Conservation (phyloP, 2,113 vertebrate genomes). For the Zosterops lateralis region DNA sequence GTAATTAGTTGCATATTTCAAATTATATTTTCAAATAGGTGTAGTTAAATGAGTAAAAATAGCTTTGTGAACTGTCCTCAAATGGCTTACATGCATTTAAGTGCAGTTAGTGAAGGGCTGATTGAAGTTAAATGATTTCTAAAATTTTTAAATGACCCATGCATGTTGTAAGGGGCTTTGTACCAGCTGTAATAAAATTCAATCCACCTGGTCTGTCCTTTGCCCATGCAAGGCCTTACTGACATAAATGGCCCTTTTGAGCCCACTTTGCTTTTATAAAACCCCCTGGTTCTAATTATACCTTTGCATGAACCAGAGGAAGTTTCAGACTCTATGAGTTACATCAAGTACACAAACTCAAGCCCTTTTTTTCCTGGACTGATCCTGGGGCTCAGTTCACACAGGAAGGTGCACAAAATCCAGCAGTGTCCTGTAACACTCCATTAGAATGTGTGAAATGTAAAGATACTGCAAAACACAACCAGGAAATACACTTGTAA, state of each 20-base stretch:
- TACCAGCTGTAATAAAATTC: not conserved
- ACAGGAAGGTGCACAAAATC: not conserved
- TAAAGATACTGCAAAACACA: not conserved
- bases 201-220: not conserved
- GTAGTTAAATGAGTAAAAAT: not conserved
- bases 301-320: not conserved
- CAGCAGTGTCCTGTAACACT: not conserved
- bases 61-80: not conserved
- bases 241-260: not conserved
- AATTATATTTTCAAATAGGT: not conserved
- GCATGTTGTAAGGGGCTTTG: not conserved
- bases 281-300: not conserved
- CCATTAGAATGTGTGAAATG: not conserved
- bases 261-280: not conserved
- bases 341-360: not conserved
- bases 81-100: not conserved
- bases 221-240: not conserved
- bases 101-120: not conserved
- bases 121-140: not conserved
- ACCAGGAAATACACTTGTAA: not conserved
- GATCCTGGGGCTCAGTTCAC: not conserved
- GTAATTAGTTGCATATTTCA: not conserved
- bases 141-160: not conserved
- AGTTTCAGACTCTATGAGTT: not conserved
- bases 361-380: not conserved